These are phyloP conservation scores for Anolis apletophallus DNA, from an alignment of 2,797 vertebrate species.

Conservation along the genomic window DNA sequence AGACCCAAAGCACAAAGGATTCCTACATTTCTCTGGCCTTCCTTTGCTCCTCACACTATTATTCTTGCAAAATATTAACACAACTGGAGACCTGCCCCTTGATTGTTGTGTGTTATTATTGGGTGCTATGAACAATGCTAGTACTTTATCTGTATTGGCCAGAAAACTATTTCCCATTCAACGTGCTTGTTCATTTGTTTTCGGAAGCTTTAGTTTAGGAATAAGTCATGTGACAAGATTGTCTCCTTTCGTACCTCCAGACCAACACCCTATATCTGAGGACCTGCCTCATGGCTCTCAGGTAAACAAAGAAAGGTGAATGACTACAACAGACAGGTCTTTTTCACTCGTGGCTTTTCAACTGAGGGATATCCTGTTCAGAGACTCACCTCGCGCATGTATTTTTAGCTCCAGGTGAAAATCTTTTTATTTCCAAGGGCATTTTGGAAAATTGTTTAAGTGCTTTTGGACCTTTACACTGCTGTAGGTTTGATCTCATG, in stretches of 20 bases:
- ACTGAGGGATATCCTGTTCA: neutral
- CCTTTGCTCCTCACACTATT: neutral
- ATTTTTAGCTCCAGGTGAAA: neutral
- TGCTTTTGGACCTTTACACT: neutral
- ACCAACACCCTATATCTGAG: neutral
- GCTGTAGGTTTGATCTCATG: neutral
- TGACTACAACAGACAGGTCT: neutral
- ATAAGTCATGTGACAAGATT: neutral
- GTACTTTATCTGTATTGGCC: neutral
- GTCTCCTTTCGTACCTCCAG: neutral
- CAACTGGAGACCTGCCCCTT: neutral
- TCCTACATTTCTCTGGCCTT: slow-evolving; percentile 2
- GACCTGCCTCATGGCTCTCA: neutral
- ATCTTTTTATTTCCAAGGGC: neutral
- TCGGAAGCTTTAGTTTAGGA: neutral
- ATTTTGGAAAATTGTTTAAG: neutral
- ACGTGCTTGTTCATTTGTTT: neutral
- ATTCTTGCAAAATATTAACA: neutral
- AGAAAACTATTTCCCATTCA: neutral
- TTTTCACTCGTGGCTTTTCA: neutral
- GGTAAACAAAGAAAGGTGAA: neutral
- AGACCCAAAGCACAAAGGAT: neutral
- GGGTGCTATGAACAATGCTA: neutral
- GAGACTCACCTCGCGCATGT: neutral
- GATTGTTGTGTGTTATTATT: neutral